These are phyloP conservation scores for Ormyrus rosae DNA, from an alignment of 2,888 invertebrate genomes.

Conservation along the genomic window DNA sequence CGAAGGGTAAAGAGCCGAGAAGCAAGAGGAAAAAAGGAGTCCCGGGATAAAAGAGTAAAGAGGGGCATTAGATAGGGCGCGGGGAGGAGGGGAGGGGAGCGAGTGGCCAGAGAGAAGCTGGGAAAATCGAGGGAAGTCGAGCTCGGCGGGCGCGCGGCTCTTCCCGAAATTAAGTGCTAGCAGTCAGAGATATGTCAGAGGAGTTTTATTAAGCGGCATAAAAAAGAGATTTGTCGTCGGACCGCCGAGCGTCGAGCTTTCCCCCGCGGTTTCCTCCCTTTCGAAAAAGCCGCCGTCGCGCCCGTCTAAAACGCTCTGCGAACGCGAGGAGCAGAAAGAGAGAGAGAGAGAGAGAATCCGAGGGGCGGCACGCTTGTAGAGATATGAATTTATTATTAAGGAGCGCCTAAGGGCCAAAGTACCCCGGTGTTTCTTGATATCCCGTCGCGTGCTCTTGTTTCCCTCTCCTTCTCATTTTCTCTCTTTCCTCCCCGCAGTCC, in stretches of 20 bases:
- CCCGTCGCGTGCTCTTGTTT: neutral
- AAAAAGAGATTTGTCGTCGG: conserved; percentile 75
- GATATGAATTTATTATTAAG: conserved; percentile 76
- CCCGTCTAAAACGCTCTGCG: neutral
- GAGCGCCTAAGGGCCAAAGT: conserved; percentile 71
- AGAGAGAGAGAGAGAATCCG: conserved; percentile 55
- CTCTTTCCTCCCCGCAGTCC: neutral
- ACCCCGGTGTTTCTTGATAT: conserved; percentile 57
- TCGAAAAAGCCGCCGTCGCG: conserved; percentile 7
- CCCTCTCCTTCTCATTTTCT: conserved; percentile 24
- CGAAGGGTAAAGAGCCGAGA: neutral
- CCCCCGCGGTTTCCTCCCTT: neutral
- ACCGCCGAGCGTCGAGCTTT: conserved; percentile 45
- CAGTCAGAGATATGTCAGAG: conserved; percentile 75
- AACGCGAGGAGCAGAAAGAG: conserved; percentile 1
- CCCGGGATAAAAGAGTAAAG: conserved; percentile 31
- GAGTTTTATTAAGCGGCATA: conserved; percentile 75
- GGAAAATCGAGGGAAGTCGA: conserved; percentile 30
- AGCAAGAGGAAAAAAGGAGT: conserved; percentile 8
- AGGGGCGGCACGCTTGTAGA: conserved; percentile 62
- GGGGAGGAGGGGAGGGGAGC: conserved; percentile 22
- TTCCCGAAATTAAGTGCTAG: conserved; percentile 74
- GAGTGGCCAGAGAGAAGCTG: conserved; percentile 21
- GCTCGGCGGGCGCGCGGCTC: conserved; percentile 22
- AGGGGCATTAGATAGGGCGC: conserved; percentile 23